A percentile compares a stretch with the other conserved stretches of the same genome.
Evolutionary conservation across 1,140 invertebrate genomes (phyloP).

Genomic region (Bombus ignitus): DNA sequence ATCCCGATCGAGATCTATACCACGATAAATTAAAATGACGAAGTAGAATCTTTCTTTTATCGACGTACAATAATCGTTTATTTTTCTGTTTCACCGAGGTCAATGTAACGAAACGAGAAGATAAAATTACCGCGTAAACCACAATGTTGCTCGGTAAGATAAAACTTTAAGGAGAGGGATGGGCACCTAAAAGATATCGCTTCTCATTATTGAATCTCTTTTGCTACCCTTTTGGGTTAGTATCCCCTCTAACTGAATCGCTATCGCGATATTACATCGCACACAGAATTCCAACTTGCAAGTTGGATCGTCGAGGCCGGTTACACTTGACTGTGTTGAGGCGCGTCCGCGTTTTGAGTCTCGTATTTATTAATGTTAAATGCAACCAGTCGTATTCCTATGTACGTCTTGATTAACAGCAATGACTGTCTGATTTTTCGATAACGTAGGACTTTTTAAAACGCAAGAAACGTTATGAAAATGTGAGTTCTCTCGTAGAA

Average conservation of each 20-base stretch:
- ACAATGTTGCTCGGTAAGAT: conserved; percentile 60
- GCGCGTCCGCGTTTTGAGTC: not conserved
- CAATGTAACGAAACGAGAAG: conserved; percentile 28
- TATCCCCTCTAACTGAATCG: not conserved
- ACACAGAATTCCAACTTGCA: conserved; percentile 28
- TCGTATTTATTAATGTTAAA: conserved; percentile 21
- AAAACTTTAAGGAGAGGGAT: conserved; percentile 25
- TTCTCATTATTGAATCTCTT: conserved; percentile 35
- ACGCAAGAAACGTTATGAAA: not conserved
- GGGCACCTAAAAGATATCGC: conserved; percentile 25
- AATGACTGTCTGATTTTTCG: not conserved
- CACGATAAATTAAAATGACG: not conserved
- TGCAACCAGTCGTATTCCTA: not conserved
- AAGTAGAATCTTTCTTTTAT: not conserved
- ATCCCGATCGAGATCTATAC: not conserved
- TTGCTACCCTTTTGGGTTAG: not conserved
- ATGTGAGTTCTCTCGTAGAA: not conserved
- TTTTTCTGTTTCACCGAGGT: not conserved
- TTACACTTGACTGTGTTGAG: conserved; percentile 11
- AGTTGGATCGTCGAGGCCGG: conserved; percentile 55
- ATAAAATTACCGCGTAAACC: conserved; percentile 40
- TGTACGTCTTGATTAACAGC: conserved; percentile 5
- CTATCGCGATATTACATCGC: conserved; percentile 50
- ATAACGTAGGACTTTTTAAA: not conserved
- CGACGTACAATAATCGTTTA: too few species aligned